Percentiles rank a stretch among this genome's conserved stretches.
Evolutionary conservation across 2,113 vertebrate species (phyloP).

Genomic region (Vicugna pacos): DNA sequence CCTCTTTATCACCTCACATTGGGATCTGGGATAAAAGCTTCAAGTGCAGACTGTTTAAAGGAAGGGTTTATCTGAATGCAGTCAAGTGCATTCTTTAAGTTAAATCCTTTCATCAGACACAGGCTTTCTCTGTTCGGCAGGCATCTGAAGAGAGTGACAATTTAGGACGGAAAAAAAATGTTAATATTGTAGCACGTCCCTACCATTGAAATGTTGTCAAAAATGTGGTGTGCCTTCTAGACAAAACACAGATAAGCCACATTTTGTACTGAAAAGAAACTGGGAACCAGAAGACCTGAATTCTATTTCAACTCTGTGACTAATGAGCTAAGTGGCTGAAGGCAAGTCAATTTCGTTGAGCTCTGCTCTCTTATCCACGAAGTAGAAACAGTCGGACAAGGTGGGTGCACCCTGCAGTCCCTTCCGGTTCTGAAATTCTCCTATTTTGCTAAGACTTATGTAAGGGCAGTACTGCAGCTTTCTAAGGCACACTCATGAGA

Average conservation of each 20-base stretch:
- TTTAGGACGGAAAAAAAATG: not conserved
- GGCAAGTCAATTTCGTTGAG: not conserved
- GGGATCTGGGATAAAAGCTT: constrained; percentile 70
- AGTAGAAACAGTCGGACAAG: accelerated
- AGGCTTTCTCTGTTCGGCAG: constrained; percentile 19
- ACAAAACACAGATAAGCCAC: not conserved
- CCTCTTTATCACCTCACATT: constrained; percentile 80
- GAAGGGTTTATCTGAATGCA: constrained; percentile 63
- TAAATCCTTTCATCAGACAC: constrained; percentile 55
- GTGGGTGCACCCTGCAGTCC: not conserved
- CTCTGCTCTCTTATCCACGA: not conserved
- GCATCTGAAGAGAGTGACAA: not conserved
- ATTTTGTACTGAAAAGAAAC: not conserved
- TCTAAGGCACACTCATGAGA: not conserved
- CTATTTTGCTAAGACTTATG: not conserved
- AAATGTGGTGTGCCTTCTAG: not conserved
- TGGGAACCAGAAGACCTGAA: not conserved
- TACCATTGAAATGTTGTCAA: not conserved
- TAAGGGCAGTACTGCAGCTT: not conserved
- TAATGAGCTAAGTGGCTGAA: not conserved
- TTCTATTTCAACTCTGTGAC: not conserved
- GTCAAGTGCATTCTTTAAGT: constrained; percentile 18
- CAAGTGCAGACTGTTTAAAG: constrained; percentile 59
- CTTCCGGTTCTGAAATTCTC: not conserved
- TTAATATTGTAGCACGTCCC: not conserved